Conservation (phyloP, 2,888 invertebrate genomes). For the Protophormia terraenovae region DNA sequence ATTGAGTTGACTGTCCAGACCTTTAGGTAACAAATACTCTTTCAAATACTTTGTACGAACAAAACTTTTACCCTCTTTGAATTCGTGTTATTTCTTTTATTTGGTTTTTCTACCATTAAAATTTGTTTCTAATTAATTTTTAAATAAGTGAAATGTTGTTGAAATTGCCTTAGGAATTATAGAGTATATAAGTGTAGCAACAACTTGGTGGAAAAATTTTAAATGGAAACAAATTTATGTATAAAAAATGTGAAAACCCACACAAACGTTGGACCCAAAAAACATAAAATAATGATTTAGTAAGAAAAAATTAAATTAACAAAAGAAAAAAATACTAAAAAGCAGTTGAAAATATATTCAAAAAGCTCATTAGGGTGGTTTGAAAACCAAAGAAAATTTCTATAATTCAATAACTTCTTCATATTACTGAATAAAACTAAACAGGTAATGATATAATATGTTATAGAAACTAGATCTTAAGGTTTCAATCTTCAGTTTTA, state of each 20-base stretch:
- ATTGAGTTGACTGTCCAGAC: conserved; percentile 13
- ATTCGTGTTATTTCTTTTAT: neutral
- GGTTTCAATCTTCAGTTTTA: too few relatives aligned
- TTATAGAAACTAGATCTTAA: too few relatives aligned
- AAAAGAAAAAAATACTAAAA: neutral
- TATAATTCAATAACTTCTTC: too few relatives aligned
- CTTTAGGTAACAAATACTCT: neutral
- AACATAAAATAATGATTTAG: conserved; percentile 19
- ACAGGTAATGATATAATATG: too few relatives aligned
- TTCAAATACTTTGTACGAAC: too few relatives aligned
- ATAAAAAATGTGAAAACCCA: neutral
- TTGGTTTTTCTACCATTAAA: conserved; percentile 30
- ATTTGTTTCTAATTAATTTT: conserved; percentile 68
- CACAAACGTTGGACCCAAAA: neutral
- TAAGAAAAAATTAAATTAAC: neutral
- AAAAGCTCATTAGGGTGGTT: too few relatives aligned
- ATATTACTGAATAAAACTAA: too few relatives aligned
- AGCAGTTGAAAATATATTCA: neutral
- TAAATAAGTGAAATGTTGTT: conserved; percentile 68
- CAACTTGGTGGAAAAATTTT: neutral
- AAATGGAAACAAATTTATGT: neutral
- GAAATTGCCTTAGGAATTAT: conserved; percentile 61
- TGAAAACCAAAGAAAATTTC: too few relatives aligned
- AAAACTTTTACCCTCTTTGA: neutral
- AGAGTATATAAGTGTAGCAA: neutral